A percentile compares a stretch with the other conserved stretches of the same genome.
Conservation (phyloP, 37 sponge, comb jelly and placozoan genomes). For the Ianthella basta region DNA sequence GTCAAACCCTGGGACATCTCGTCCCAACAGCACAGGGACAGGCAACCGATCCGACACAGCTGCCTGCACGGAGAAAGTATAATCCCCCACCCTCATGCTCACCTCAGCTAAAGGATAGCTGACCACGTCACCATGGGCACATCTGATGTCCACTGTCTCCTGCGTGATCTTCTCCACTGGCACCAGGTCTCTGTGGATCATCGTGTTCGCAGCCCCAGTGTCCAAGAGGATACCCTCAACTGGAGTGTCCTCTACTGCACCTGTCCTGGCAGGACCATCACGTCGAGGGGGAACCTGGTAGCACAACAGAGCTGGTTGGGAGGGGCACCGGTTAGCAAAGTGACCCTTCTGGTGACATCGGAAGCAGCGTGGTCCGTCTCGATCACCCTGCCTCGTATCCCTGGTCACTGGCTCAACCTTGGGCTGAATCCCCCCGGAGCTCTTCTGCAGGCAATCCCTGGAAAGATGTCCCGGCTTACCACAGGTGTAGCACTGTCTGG, state of each 20-base stretch:
- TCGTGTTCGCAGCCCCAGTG: conserved; percentile 41
- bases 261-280: conserved; percentile 22
- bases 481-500: too few relatives aligned
- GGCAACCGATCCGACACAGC: conserved; percentile 34
- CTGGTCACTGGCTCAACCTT: too few relatives aligned
- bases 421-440: too few relatives aligned
- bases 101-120: conserved; percentile 42
- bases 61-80: background rate
- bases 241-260: conserved; percentile 18
- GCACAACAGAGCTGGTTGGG: background rate
- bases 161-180: conserved; percentile 3
- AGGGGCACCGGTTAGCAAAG: background rate
- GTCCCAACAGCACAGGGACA: conserved; percentile 40
- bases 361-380: background rate
- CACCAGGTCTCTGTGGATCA: conserved; percentile 47
- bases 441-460: too few relatives aligned
- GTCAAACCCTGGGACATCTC: conserved; percentile 43
- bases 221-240: conserved; percentile 40
- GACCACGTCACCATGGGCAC: conserved; percentile 46
- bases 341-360: background rate
- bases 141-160: conserved; percentile 13
- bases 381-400: background rate
- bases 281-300: background rate
- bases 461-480: too few relatives aligned
- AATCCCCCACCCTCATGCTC: conserved; percentile 18